phyloP scores from a whole-genome alignment of 2,113 vertebrate genomes.

The Salvator merianae region DNA sequence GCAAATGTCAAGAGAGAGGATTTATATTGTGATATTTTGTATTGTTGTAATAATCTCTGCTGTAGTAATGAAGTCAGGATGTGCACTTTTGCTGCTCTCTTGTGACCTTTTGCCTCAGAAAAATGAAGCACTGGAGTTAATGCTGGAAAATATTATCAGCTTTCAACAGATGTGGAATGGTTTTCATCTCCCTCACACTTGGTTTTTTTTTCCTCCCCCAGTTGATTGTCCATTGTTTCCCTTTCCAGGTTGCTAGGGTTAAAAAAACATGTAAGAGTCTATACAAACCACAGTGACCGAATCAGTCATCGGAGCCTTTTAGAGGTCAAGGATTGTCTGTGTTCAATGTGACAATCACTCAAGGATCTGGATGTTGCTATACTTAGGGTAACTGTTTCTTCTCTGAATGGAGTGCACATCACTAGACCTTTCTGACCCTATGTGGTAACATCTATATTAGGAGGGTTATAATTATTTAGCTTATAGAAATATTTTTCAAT shows the following conservation, averaged over 20 bases:
- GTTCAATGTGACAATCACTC: constrained; percentile 47
- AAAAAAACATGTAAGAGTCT: constrained; percentile 51
- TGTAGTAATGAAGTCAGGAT: constrained; percentile 54
- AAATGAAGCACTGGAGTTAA: constrained; percentile 57
- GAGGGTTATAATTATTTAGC: neutral
- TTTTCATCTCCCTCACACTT: neutral
- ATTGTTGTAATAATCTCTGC: constrained; percentile 43
- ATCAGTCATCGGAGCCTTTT: constrained; percentile 52
- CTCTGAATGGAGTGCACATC: neutral
- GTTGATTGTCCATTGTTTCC: constrained; percentile 49
- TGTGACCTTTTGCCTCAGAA: constrained; percentile 53
- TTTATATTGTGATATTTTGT: constrained; percentile 59
- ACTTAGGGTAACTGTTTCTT: constrained; percentile 61
- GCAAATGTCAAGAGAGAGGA: constrained; percentile 49
- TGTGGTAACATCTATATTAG: neutral
- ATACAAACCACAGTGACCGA: constrained; percentile 34
- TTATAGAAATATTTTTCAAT: neutral
- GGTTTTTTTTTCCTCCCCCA: constrained; percentile 43
- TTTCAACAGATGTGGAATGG: constrained; percentile 35
- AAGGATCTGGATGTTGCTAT: constrained; percentile 1
- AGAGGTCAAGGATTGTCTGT: constrained; percentile 53
- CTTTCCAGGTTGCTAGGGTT: constrained; percentile 46
- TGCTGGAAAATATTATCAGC: constrained; percentile 37
- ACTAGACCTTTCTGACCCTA: neutral
- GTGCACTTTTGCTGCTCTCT: constrained; percentile 48